phyloP scores from a whole-genome alignment of 2,888 invertebrate species.

The Megalurothrips usitatus region DNA sequence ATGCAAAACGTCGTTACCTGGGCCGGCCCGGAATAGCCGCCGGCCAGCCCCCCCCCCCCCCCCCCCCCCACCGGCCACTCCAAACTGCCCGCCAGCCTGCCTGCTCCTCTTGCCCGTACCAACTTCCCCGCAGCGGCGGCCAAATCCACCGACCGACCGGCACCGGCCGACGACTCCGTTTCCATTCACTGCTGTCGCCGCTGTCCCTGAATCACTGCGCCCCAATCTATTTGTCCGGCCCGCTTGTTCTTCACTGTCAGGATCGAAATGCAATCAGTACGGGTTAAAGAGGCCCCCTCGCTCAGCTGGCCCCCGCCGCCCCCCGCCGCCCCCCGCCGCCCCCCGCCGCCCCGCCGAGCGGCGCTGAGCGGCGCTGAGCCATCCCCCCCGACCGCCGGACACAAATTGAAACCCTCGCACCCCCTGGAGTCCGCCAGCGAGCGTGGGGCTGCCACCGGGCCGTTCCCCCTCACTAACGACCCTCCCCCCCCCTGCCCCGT shows the following conservation, averaged over 20 bases:
- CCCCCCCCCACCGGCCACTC: too few relatives aligned
- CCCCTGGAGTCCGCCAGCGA: not conserved
- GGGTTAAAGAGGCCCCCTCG: slow-evolving; percentile 2
- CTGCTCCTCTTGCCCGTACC: not conserved
- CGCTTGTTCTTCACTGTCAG: not conserved
- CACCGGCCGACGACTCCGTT: not conserved
- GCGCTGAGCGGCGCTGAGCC: too few relatives aligned
- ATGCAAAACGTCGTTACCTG: slow-evolving; percentile 21
- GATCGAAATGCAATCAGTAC: slow-evolving; percentile 21
- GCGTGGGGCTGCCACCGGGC: not conserved
- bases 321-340: not conserved
- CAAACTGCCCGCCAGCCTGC: not conserved
- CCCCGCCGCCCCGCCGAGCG: too few relatives aligned
- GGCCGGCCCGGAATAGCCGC: not conserved
- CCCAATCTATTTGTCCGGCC: not conserved
- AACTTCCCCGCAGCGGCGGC: not conserved
- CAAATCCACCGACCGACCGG: not conserved
- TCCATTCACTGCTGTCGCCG: not conserved
- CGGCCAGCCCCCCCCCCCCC: not conserved
- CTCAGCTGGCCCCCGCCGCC: not conserved
- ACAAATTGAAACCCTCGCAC: not conserved
- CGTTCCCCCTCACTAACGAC: too few relatives aligned
- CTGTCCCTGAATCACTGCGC: not conserved
- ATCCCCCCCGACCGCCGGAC: not conserved
- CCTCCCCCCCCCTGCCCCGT: too few relatives aligned